Conservation (phyloP, 2,888 invertebrate species). For the Abscondita cerata region DNA sequence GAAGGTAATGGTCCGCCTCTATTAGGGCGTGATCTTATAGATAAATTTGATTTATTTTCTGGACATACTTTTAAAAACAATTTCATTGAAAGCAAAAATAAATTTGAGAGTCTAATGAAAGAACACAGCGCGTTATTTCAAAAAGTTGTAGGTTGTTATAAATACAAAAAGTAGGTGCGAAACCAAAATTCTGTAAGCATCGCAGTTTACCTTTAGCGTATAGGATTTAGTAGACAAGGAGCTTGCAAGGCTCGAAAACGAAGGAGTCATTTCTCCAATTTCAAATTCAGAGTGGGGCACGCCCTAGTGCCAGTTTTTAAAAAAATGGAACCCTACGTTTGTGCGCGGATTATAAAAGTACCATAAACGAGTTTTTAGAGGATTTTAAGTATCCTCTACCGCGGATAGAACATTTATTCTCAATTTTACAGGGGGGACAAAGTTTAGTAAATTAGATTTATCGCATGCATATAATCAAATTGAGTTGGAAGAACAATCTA, state of each 20-base stretch:
- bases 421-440: too few relatives aligned
- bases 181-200: not conserved
- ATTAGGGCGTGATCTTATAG: not conserved
- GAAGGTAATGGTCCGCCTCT: not conserved
- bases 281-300: not conserved
- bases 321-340: not conserved
- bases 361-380: not conserved
- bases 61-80: not conserved
- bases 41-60: not conserved
- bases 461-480: slow-evolving; percentile 47
- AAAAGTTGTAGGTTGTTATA: not conserved
- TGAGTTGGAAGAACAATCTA: slow-evolving; percentile 43
- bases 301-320: not conserved
- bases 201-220: not conserved
- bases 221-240: not conserved
- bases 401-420: too few relatives aligned
- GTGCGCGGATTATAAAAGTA: slow-evolving; percentile 7
- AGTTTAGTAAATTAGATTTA: too few relatives aligned
- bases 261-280: not conserved
- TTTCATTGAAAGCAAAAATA: not conserved
- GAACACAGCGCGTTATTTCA: not conserved
- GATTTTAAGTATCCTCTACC: not conserved
- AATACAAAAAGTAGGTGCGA: not conserved
- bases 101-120: not conserved
- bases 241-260: not conserved